A percentile compares a stretch with the other conserved stretches of the same genome.
These are phyloP conservation scores for Holacanthus passer DNA, from an alignment of 2,113 vertebrate species.

Conservation along the genomic window DNA sequence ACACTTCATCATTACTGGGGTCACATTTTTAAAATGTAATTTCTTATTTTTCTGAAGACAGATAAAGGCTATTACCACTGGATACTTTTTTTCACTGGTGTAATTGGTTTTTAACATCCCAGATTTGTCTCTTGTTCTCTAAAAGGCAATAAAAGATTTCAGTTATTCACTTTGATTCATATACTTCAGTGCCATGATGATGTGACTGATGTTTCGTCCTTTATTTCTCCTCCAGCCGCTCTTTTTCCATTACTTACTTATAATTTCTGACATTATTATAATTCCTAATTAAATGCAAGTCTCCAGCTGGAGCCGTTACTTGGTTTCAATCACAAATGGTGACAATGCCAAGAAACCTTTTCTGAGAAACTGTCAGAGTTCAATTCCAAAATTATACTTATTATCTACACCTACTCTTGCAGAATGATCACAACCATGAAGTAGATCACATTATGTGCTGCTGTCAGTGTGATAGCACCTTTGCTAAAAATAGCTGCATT, in stretches of 20 bases:
- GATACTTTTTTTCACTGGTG: constrained; percentile 29
- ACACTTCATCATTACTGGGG: constrained; percentile 19
- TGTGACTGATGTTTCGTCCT: constrained; percentile 52
- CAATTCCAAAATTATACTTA: constrained; percentile 20
- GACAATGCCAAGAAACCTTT: constrained; percentile 45
- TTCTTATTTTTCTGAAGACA: constrained; percentile 52
- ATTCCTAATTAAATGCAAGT: constrained; percentile 59
- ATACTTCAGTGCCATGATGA: constrained; percentile 35
- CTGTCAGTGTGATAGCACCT: constrained; percentile 36
- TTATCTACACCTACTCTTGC: constrained; percentile 45
- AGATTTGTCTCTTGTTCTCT: constrained; percentile 56
- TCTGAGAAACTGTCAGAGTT: constrained; percentile 8
- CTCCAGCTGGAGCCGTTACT: constrained; percentile 38
- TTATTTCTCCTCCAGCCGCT: constrained; percentile 39
- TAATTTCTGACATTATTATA: constrained; percentile 55
- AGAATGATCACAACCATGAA: constrained; percentile 45
- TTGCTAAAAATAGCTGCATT: constrained; percentile 37
- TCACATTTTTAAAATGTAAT: constrained; percentile 50
- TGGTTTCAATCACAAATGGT: constrained; percentile 51
- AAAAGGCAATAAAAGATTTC: constrained; percentile 34
- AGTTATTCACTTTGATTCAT: constrained; percentile 47
- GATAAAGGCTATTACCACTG: constrained; percentile 55
- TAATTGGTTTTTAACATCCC: constrained; percentile 66
- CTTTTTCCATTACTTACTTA: constrained; percentile 39
- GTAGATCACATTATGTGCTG: constrained; percentile 21